Evolutionary conservation across 2,797 vertebrate species (phyloP).

Genomic region (Alcedo atthis): DNA sequence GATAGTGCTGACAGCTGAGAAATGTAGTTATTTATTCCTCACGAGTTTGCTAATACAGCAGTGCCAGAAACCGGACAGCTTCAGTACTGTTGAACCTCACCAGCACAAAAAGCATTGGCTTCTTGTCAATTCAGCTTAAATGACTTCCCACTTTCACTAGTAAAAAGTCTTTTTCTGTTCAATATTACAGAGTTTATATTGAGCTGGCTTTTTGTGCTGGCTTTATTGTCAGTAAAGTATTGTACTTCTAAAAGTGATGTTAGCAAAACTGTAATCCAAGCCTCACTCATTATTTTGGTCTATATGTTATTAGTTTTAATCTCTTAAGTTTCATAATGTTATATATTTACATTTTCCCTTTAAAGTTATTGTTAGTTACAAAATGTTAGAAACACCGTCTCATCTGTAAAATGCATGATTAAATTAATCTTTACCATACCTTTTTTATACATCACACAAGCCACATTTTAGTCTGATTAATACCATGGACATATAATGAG

Average conservation of each 20-base stretch:
- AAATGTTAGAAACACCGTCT: slow-evolving; percentile 40
- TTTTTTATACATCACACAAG: not conserved
- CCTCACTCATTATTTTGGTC: not conserved
- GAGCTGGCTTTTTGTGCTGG: not conserved
- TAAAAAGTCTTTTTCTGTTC: not conserved
- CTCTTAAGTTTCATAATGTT: not conserved
- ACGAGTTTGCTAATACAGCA: not conserved
- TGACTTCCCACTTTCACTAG: not conserved
- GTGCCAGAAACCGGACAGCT: not conserved
- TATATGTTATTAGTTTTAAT: slow-evolving; percentile 21
- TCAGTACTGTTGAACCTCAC: accelerated
- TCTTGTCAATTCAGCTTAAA: not conserved
- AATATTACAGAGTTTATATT: not conserved
- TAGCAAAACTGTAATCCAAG: not conserved
- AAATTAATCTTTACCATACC: slow-evolving; percentile 49
- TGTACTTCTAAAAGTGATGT: not conserved
- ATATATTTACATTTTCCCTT: not conserved
- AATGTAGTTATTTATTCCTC: not conserved
- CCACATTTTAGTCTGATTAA: not conserved
- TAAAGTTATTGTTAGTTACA: slow-evolving; percentile 62
- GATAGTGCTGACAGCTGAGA: not conserved
- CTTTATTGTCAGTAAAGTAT: not conserved
- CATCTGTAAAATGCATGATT: slow-evolving; percentile 46
- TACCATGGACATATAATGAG: slow-evolving; percentile 15
- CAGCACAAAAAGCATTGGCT: not conserved